Conservation (phyloP, 2,113 vertebrate genomes). For the Montifringilla adamsi region DNA sequence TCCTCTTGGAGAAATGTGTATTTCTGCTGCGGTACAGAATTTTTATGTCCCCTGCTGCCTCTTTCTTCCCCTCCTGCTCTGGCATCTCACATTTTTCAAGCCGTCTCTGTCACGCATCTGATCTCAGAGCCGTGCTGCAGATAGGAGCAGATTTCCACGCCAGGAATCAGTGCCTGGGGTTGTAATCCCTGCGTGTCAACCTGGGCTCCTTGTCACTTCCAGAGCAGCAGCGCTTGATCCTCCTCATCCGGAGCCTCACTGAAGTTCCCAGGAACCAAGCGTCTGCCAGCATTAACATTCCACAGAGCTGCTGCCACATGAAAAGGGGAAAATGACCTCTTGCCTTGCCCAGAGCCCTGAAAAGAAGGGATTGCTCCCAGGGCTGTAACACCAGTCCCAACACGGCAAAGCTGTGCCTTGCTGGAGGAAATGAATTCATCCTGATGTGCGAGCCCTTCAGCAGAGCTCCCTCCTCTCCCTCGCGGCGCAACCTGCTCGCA, state of each 20-base stretch:
- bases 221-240: background rate
- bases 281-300: background rate
- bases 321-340: background rate
- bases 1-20: background rate
- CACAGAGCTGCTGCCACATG: background rate
- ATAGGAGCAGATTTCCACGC: background rate
- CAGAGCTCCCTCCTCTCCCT: background rate
- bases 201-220: background rate
- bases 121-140: background rate
- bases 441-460: background rate
- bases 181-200: background rate
- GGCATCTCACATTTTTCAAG: background rate
- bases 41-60: background rate
- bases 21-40: background rate
- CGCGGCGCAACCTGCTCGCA: fast-evolving
- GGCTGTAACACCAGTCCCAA: background rate
- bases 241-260: background rate
- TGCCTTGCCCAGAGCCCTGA: background rate
- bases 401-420: background rate
- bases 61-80: background rate
- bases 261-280: background rate
- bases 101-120: fast-evolving
- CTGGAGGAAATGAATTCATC: background rate
- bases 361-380: background rate
- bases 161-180: background rate